Percentiles rank a stretch among this genome's conserved stretches.
These are phyloP conservation scores for Heterohyrax brucei DNA, from an alignment of 2,797 vertebrate species.

Conservation along the genomic window DNA sequence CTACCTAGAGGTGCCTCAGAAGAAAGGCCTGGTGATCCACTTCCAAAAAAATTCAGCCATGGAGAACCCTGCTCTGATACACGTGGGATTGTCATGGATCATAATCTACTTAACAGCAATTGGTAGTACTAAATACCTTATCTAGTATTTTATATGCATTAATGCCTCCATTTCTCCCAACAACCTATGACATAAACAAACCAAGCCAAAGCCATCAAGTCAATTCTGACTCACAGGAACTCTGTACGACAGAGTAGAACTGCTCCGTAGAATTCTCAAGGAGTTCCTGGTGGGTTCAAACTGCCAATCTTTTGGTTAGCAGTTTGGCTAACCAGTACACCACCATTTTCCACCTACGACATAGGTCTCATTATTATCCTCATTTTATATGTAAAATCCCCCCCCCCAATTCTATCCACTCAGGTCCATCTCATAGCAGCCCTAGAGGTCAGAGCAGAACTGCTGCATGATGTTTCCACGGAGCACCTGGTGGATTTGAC, in stretches of 20 bases:
- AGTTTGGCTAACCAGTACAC: too few species aligned
- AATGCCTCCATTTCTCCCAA: neutral
- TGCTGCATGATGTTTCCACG: too few species aligned
- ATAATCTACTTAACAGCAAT: neutral
- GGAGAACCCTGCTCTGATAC: neutral
- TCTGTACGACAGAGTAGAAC: too few species aligned
- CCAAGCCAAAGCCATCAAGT: too few species aligned
- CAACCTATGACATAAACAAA: neutral
- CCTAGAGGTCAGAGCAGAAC: too few species aligned
- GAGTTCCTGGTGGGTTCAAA: too few species aligned
- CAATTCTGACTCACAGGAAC: too few species aligned
- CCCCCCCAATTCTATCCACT: too few species aligned
- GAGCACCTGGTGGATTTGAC: too few species aligned
- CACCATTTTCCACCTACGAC: neutral
- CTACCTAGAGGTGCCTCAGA: neutral
- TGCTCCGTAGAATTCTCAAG: too few species aligned
- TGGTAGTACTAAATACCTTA: neutral
- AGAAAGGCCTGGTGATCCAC: neutral
- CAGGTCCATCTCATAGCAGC: too few species aligned
- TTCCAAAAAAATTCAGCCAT: neutral
- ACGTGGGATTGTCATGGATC: neutral
- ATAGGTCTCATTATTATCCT: neutral
- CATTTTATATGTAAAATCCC: neutral
- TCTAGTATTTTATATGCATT: neutral
- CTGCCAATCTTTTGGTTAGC: too few species aligned